A percentile compares a stretch with the other conserved stretches of the same genome.
phyloP scores from a whole-genome alignment of 2,113 vertebrate genomes.

The Pitta sordida region DNA sequence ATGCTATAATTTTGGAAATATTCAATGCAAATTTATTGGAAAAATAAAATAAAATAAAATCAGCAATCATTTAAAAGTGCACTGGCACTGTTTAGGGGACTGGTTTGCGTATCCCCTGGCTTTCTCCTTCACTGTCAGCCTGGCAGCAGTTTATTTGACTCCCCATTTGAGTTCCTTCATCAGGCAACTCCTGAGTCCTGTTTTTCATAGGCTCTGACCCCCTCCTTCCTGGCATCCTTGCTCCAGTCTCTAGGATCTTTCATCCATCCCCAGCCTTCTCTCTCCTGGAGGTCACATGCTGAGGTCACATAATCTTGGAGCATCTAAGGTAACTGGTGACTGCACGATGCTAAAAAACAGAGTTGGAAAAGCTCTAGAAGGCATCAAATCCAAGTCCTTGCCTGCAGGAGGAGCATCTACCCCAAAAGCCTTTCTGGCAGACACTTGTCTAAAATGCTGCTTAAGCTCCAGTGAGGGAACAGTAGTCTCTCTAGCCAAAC shows the following conservation, averaged over 20 bases:
- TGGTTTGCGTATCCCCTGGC: too few species aligned
- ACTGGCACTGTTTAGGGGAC: not conserved
- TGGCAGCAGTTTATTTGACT: too few species aligned
- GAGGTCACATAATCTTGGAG: not conserved
- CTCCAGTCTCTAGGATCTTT: not conserved
- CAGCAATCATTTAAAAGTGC: not conserved
- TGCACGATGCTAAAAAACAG: not conserved
- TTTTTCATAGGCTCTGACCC: not conserved
- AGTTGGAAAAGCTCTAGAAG: not conserved
- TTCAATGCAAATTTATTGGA: not conserved
- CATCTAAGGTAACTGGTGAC: not conserved
- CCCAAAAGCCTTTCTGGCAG: not conserved
- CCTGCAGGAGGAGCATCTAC: not conserved
- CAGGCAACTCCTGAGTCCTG: too few species aligned
- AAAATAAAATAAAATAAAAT: too few species aligned
- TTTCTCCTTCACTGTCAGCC: too few species aligned
- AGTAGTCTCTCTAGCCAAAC: not conserved
- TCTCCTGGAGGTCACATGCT: accelerated
- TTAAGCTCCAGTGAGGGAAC: not conserved
- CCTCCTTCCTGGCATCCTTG: not conserved
- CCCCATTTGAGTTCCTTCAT: too few species aligned
- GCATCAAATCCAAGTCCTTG: not conserved
- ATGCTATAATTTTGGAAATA: not conserved
- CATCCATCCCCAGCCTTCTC: not conserved
- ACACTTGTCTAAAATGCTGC: not conserved